Conservation (phyloP, 1,140 invertebrate genomes). For the Pemphigus obesinymphae region DNA sequence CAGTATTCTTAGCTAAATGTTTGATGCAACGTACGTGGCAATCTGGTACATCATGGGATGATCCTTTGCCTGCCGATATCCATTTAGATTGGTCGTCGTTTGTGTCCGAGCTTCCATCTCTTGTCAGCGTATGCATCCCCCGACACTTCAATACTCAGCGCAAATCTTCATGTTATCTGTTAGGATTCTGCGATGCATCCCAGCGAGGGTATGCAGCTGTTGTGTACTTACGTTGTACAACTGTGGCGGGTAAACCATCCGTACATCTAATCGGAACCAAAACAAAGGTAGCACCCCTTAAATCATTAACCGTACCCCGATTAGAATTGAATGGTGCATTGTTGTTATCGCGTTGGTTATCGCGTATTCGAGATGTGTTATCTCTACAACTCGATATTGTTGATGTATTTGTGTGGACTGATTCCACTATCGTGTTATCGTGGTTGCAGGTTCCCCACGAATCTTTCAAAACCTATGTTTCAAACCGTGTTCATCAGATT, state of each 20-base stretch:
- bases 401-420: too few species aligned
- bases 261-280: constrained; percentile 48
- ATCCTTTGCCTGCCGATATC: neutral
- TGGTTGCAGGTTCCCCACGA: constrained; percentile 49
- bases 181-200: constrained; percentile 49
- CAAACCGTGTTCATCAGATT: constrained; percentile 50
- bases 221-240: constrained; percentile 43
- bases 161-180: neutral
- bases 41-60: neutral
- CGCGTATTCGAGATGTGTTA: too few species aligned
- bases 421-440: constrained; percentile 50
- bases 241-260: neutral
- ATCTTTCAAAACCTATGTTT: constrained; percentile 50
- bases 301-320: constrained; percentile 49
- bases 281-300: constrained; percentile 49
- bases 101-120: neutral
- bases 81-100: neutral
- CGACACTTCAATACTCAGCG: neutral
- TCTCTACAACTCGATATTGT: too few species aligned
- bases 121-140: neutral
- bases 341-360: too few species aligned
- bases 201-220: constrained; percentile 47
- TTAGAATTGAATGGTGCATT: too few species aligned
- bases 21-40: neutral
- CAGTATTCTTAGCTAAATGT: neutral